Evolutionary conservation across 2,113 vertebrate species (phyloP), one percentile per base, ranked within the genome.

Genomic region (Platichthys flesus): DNA sequence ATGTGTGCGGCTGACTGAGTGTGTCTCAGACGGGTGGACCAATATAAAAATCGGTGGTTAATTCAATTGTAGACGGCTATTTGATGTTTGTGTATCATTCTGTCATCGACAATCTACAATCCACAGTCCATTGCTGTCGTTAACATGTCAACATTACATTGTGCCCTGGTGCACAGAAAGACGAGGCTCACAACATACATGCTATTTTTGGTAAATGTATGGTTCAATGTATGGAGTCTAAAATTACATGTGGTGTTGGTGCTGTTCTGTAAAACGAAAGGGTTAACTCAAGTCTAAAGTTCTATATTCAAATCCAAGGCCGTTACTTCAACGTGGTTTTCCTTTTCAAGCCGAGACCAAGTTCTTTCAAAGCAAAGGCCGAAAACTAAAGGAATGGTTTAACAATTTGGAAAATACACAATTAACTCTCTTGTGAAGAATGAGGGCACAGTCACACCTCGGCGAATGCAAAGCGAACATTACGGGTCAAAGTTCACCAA

Each of bases 21-120:
- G 76, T 18, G 5, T 79, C 76, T 78, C 60, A 88, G 81, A 84
- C 64, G 85, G 84, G 74, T 86, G 87, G 79, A 79, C 77, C 23
- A 49, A 58, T 71, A 21, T 54, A 68, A 71, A 77, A 83, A 73
- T 64, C 75, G 28, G 61, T 45, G 71, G 67, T 35, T 80, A 57
- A 71, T 86, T 64, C 71, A 76, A 55, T 79, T 85, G 57, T 83
- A 67, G 42, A 58, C 16, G 31, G 23, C 35, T 66, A 42, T 74
- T 81, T 85, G 65, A 72, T 70, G 69, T 75, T 67, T 56, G 67
- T 74, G 37, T 67, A 76, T 67, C 42, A 55, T 64, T 71, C 79
- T 60, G 82, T 74, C 76, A 54, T 64, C 55, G 69, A 18, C 62
- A 37, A 51, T 20, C 13, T 66, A 21, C 14, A 42, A 26, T 10